These are phyloP conservation scores for Psilopsiagon aymara DNA, from an alignment of 2,113 vertebrate genomes.

Conservation along the genomic window DNA sequence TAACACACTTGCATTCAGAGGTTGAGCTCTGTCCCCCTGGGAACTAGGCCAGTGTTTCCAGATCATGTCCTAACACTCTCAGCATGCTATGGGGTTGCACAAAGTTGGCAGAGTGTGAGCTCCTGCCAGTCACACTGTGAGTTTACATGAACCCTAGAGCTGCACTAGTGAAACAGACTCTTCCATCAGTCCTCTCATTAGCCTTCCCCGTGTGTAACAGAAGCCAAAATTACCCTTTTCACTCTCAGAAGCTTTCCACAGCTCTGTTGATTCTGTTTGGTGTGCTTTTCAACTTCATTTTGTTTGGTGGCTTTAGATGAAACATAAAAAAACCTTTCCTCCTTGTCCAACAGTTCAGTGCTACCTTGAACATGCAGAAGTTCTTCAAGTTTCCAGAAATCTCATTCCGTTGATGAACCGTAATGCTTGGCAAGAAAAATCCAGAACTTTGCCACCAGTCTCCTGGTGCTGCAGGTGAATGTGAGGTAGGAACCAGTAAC, in stretches of 20 bases:
- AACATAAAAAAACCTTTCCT: background rate
- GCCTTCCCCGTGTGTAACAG: background rate
- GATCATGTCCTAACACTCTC: background rate
- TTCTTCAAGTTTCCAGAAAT: background rate
- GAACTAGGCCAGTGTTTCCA: background rate
- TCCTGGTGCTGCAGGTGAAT: background rate
- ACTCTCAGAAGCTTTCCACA: background rate
- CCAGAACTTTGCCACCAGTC: background rate
- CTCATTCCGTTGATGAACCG: background rate
- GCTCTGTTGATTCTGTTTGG: background rate
- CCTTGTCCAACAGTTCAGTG: background rate
- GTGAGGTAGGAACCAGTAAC: background rate
- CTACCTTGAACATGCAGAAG: background rate
- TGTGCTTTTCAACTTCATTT: background rate
- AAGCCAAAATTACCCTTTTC: background rate
- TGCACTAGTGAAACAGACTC: background rate
- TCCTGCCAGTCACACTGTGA: background rate
- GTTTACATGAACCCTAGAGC: background rate
- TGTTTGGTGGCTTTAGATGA: background rate
- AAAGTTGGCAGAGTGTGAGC: background rate
- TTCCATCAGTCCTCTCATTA: background rate
- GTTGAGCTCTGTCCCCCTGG: background rate
- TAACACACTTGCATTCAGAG: background rate
- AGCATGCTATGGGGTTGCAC: fast-evolving
- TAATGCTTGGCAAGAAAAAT: background rate